Evolutionary conservation across 2,888 invertebrate species (phyloP).

Genomic region (Drosophila paramelanica): DNA sequence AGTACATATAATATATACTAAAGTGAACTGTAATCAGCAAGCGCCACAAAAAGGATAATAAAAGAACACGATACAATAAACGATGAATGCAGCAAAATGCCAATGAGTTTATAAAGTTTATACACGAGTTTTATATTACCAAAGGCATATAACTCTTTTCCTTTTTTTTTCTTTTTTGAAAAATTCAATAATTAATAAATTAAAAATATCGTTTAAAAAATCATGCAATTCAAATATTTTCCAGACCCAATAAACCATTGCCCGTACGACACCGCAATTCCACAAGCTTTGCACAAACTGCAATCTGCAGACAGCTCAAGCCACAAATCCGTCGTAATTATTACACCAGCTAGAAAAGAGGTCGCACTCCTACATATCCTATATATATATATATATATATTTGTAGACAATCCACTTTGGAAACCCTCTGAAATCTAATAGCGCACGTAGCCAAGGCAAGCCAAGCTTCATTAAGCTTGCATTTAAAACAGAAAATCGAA

Average conservation of each 20-base stretch:
- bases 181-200: too few relatives aligned
- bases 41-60: constrained; percentile 35
- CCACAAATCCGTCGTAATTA: constrained; percentile 73
- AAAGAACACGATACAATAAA: constrained; percentile 30
- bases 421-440: constrained; percentile 27
- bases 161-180: too few relatives aligned
- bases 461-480: constrained; percentile 80
- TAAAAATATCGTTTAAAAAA: too few relatives aligned
- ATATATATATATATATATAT: not conserved
- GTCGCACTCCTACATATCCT: not conserved
- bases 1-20: constrained; percentile 11
- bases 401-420: not conserved
- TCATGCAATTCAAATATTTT: too few relatives aligned
- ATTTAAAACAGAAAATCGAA: constrained; percentile 70
- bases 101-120: constrained; percentile 4
- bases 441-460: constrained; percentile 25
- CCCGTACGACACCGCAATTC: constrained; percentile 27
- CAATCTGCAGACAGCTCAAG: constrained; percentile 30
- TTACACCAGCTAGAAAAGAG: constrained; percentile 43
- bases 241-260: too few relatives aligned
- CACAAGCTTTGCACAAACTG: constrained; percentile 39
- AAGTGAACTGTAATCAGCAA: constrained; percentile 43
- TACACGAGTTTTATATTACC: not conserved
- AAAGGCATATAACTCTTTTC: not conserved
- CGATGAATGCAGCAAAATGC: constrained; percentile 1